Percentiles rank a stretch among this genome's conserved stretches.
phyloP scores from a whole-genome alignment of 2,888 invertebrate species.

The Ophonus ardosiacus region DNA sequence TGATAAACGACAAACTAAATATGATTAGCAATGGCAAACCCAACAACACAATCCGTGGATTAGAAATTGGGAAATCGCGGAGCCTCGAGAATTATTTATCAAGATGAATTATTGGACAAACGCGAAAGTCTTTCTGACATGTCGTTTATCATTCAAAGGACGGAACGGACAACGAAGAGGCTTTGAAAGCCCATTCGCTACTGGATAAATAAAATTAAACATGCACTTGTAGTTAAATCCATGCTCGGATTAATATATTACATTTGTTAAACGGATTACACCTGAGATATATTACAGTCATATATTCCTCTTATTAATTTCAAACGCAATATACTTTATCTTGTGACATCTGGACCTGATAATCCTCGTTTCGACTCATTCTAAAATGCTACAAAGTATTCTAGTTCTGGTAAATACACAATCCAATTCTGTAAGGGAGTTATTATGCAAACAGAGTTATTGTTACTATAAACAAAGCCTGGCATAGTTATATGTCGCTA shows the following conservation, averaged over 20 bases:
- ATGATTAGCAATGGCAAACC: background rate
- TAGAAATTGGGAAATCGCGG: constrained; percentile 15
- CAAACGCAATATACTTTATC: background rate
- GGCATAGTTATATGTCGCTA: too few species aligned
- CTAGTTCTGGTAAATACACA: too few species aligned
- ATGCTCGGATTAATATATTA: constrained; percentile 2
- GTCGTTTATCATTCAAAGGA: constrained; percentile 58
- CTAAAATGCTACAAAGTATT: too few species aligned
- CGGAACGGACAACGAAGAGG: constrained; percentile 8
- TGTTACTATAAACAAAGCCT: too few species aligned
- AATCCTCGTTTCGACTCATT: background rate
- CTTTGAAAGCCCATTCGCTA: background rate
- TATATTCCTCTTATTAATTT: background rate
- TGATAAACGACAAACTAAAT: background rate
- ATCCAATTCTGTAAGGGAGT: too few species aligned
- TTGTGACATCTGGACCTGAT: background rate
- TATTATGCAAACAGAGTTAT: too few species aligned
- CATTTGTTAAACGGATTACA: background rate
- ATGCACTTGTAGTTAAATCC: background rate
- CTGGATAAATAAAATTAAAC: constrained; percentile 11
- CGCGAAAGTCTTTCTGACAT: constrained; percentile 56
- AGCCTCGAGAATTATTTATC: constrained; percentile 45
- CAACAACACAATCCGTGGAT: background rate
- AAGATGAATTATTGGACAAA: constrained; percentile 60
- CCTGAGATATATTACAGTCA: background rate